Evolutionary conservation across 2,888 invertebrate species (phyloP).

Genomic region (Tubulanus polymorphus): DNA sequence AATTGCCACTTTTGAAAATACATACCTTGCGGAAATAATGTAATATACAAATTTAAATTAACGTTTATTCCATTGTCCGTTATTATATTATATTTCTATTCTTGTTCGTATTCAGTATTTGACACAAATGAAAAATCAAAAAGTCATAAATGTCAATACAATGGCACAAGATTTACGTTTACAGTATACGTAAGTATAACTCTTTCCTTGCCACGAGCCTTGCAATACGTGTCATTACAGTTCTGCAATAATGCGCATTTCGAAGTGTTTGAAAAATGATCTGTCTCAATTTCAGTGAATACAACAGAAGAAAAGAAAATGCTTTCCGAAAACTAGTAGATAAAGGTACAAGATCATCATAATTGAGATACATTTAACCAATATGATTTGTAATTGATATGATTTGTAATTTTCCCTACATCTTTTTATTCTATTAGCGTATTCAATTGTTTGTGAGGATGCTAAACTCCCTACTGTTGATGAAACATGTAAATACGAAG

Average conservation of each 20-base stretch:
- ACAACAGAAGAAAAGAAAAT: constrained; percentile 72
- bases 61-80: background rate
- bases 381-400: background rate
- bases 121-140: constrained; percentile 21
- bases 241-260: too few relatives aligned
- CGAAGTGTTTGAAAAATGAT: background rate
- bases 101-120: constrained; percentile 28
- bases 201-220: too few relatives aligned
- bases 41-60: too few relatives aligned
- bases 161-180: constrained; percentile 30
- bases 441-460: background rate
- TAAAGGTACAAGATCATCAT: constrained; percentile 27
- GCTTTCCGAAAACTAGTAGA: constrained; percentile 60
- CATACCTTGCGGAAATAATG: too few relatives aligned
- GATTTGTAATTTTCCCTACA: background rate
- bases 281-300: constrained; percentile 59
- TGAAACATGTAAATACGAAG: background rate
- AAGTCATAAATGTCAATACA: constrained; percentile 21
- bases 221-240: too few relatives aligned
- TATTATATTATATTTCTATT: background rate
- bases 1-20: too few relatives aligned
- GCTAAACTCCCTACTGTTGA: background rate
- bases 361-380: background rate
- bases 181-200: constrained; percentile 26
- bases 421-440: background rate